These are phyloP conservation scores for Caenorhabditis virilis DNA, from an alignment of 2,888 invertebrate species.

Conservation along the genomic window DNA sequence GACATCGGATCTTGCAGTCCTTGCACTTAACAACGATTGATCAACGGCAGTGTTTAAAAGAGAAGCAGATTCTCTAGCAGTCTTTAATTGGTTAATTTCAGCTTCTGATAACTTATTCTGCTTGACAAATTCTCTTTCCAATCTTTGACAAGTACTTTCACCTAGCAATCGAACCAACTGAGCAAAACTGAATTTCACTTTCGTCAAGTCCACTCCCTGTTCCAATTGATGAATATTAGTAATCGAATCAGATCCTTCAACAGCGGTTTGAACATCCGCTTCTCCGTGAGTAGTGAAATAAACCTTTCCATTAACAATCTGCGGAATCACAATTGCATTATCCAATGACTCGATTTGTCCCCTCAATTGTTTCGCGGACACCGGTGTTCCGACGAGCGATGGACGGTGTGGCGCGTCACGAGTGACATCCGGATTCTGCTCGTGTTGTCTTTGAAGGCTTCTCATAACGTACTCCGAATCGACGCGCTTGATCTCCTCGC, in stretches of 20 bases:
- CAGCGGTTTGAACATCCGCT: constrained; percentile 26
- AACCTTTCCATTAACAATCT: constrained; percentile 30
- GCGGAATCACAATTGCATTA: constrained; percentile 29
- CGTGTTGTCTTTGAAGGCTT: constrained; percentile 20
- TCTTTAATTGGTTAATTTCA: constrained; percentile 18
- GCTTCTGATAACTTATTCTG: constrained; percentile 17
- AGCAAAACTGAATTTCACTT: constrained; percentile 23
- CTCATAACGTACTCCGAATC: constrained; percentile 23
- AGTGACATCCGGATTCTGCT: constrained; percentile 11
- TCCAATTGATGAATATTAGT: not conserved
- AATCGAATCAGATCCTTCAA: constrained; percentile 22
- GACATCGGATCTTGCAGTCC: constrained; percentile 24
- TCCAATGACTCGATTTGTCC: constrained; percentile 26
- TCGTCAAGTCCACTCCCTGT: constrained; percentile 12
- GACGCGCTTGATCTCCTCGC: not conserved
- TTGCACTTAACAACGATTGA: constrained; percentile 13
- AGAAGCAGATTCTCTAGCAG: constrained; percentile 28
- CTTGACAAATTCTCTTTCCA: constrained; percentile 31
- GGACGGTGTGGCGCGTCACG: constrained; percentile 30
- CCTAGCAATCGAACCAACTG: constrained; percentile 30
- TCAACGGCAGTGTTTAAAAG: constrained; percentile 16
- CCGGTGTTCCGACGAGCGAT: constrained; percentile 22
- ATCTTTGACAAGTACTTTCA: constrained; percentile 19
- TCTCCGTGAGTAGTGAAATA: constrained; percentile 34
- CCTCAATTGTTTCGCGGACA: constrained; percentile 22